Percentiles rank a stretch among this genome's conserved stretches.
phyloP scores from a whole-genome alignment of 2,797 vertebrate species.

The Gymnothorax javanicus region DNA sequence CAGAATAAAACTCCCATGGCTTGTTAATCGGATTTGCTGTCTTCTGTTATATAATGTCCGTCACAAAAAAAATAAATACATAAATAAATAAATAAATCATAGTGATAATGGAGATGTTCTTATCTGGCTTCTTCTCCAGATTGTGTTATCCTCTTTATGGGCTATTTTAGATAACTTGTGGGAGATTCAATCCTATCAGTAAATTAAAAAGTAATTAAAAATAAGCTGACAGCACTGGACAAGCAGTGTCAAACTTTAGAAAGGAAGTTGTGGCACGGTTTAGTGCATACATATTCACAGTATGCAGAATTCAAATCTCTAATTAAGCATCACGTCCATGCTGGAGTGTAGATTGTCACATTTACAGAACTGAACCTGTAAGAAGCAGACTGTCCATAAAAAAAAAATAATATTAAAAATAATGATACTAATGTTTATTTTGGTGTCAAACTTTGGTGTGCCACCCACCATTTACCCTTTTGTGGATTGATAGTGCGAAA shows the following conservation, averaged over 20 bases:
- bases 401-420: no score
- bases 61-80: conserved; percentile 48
- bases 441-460: neutral
- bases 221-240: neutral
- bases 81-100: neutral
- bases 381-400: neutral
- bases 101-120: neutral
- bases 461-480: neutral
- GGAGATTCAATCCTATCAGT: neutral
- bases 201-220: neutral
- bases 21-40: conserved; percentile 66
- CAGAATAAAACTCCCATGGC: conserved; percentile 65
- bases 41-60: conserved; percentile 60
- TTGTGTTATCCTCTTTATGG: conserved; percentile 46
- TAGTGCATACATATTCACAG: neutral
- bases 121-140: conserved; percentile 24
- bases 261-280: neutral
- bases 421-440: no score
- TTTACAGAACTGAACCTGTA: neutral
- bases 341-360: neutral
- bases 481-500: neutral
- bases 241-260: neutral
- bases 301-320: neutral
- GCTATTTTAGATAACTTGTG: conserved; percentile 31
- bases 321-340: neutral